Conservation (phyloP, 1,140 invertebrate species). For the Meteorus sp. region DNA sequence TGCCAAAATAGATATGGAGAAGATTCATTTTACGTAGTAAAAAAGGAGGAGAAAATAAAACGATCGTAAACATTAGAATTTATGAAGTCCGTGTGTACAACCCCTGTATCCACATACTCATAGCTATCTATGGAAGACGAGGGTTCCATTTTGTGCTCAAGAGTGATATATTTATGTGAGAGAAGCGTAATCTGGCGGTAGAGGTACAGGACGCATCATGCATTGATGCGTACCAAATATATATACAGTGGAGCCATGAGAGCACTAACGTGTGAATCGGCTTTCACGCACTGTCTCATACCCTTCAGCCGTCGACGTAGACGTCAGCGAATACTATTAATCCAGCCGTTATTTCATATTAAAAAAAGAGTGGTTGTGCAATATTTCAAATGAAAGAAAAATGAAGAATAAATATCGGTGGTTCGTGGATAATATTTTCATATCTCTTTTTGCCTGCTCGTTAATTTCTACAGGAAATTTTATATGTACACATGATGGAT, state of each 20-base stretch:
- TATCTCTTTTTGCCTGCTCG: not conserved
- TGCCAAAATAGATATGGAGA: too few species aligned
- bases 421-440: not conserved
- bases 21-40: too few species aligned
- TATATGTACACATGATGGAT: not conserved
- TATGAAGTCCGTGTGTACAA: constrained; percentile 38
- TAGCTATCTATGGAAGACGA: not conserved
- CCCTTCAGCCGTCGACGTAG: not conserved
- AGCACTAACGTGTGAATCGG: constrained; percentile 12
- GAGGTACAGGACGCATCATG: constrained; percentile 12
- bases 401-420: too few species aligned
- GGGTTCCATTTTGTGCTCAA: constrained; percentile 24
- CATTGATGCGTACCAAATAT: not conserved
- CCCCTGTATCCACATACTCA: not conserved
- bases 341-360: not conserved
- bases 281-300: constrained; percentile 20
- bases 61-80: constrained; percentile 23
- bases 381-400: not conserved
- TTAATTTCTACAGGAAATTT: not conserved
- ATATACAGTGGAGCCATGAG: not conserved
- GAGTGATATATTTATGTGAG: constrained; percentile 41
- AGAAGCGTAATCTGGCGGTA: constrained; percentile 30
- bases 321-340: not conserved
- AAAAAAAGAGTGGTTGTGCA: not conserved
- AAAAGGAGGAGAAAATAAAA: constrained; percentile 39